phyloP scores from a whole-genome alignment of 2,113 vertebrate genomes.

The Psephotus haematonotus region DNA sequence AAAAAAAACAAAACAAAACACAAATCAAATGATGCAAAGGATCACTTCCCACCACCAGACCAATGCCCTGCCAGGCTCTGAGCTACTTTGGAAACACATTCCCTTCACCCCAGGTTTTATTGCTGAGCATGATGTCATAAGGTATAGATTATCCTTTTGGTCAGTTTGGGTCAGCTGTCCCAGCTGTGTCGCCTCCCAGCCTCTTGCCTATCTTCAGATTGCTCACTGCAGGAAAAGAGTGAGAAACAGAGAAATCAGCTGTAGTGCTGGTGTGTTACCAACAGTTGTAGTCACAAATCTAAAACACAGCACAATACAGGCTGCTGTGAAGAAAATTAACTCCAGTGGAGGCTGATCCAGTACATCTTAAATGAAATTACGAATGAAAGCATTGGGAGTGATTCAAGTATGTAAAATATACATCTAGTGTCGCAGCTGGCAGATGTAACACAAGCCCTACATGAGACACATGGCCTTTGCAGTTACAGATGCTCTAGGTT shows the following conservation, averaged over 20 bases:
- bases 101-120: accelerated
- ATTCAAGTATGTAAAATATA: background rate
- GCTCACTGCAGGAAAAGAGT: accelerated
- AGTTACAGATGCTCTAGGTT: background rate
- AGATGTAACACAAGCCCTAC: background rate
- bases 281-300: background rate
- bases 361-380: background rate
- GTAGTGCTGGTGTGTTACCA: background rate
- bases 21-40: background rate
- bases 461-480: background rate
- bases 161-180: background rate
- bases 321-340: background rate
- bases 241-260: background rate
- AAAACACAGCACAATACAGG: background rate
- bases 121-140: accelerated
- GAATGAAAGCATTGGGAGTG: background rate
- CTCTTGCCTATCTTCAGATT: background rate
- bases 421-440: background rate
- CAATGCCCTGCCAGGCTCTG: background rate
- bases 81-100: background rate
- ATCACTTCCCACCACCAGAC: background rate
- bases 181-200: accelerated
- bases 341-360: background rate
- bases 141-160: background rate
- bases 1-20: background rate